These are phyloP conservation scores for Gallinago jamesoni DNA, from an alignment of 2,113 vertebrate genomes.

Conservation along the genomic window DNA sequence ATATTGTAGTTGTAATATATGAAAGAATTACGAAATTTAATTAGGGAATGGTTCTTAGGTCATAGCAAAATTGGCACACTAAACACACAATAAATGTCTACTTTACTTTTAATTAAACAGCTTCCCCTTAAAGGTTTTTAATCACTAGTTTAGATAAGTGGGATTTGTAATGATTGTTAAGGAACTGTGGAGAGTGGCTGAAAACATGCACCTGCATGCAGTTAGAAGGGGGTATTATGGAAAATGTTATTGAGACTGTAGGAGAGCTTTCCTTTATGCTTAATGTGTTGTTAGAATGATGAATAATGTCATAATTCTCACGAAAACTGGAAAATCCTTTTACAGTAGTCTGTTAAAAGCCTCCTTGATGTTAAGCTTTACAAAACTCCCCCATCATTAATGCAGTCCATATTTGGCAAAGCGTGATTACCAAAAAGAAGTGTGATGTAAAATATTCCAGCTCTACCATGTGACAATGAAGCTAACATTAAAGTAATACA, in stretches of 20 bases:
- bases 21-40: constrained; percentile 34
- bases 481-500: background rate
- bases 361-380: background rate
- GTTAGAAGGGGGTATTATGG: background rate
- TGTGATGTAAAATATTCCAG: background rate
- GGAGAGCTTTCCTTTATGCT: background rate
- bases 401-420: background rate
- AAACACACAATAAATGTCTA: constrained; percentile 36
- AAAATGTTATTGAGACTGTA: background rate
- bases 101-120: constrained; percentile 66
- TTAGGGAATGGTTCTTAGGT: constrained; percentile 45
- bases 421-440: background rate
- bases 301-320: background rate
- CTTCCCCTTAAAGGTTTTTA: constrained; percentile 46
- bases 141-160: constrained; percentile 57
- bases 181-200: constrained; percentile 5
- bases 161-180: constrained; percentile 44
- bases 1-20: background rate
- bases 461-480: background rate
- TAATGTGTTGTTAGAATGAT: background rate
- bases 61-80: constrained; percentile 1
- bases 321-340: background rate
- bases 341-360: background rate
- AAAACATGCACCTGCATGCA: constrained; percentile 37
- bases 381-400: background rate